Evolutionary conservation across 2,113 vertebrate species (phyloP).

Genomic region (Melanerpes aurifrons): DNA sequence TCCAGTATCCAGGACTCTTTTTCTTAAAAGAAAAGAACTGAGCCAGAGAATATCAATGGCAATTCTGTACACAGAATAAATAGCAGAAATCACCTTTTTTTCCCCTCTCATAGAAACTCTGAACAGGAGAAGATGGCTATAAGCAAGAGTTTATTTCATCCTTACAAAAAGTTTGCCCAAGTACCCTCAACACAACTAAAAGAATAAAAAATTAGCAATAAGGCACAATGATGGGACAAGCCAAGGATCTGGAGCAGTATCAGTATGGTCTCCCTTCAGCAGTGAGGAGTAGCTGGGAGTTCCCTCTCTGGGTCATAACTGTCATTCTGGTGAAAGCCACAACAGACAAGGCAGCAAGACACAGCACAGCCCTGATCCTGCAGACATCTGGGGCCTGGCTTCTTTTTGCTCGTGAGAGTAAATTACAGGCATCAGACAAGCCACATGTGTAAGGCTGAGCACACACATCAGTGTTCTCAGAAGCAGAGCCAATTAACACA

Average conservation of each 20-base stretch:
- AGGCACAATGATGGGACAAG: background rate
- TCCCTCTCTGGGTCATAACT: background rate
- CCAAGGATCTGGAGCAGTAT: background rate
- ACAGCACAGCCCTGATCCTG: background rate
- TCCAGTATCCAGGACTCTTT: background rate
- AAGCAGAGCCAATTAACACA: constrained; percentile 58
- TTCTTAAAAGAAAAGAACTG: background rate
- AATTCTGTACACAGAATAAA: background rate
- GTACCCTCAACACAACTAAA: background rate
- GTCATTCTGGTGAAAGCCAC: background rate
- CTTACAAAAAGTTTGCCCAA: background rate
- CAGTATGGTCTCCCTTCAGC: background rate
- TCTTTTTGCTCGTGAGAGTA: background rate
- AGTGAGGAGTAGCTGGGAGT: background rate
- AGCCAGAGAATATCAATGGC: background rate
- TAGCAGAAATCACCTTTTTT: background rate
- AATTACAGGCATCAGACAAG: constrained; percentile 58
- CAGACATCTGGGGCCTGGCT: constrained; percentile 22
- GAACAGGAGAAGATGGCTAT: background rate
- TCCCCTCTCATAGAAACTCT: background rate
- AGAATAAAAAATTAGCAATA: background rate
- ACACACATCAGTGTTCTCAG: constrained; percentile 42
- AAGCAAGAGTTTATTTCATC: background rate
- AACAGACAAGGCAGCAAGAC: background rate
- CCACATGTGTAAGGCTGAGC: constrained; percentile 51